Conservation (phyloP, 1,140 invertebrate genomes). For the Drosophila nebulosa region DNA sequence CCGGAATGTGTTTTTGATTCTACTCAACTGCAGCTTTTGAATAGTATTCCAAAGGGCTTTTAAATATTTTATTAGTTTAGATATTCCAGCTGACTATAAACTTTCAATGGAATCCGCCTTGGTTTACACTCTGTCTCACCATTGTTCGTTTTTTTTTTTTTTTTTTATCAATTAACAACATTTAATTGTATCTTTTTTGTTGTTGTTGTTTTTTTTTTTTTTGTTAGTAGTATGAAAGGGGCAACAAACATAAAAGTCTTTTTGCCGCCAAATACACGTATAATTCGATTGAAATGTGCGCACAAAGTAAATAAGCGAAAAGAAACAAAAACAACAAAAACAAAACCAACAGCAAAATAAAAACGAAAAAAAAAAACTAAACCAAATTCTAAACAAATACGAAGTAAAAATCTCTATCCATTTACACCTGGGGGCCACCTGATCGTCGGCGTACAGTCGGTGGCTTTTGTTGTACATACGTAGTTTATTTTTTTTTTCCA, state of each 20-base stretch:
- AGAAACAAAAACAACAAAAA: constrained; percentile 5
- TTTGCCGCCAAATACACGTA: constrained; percentile 23
- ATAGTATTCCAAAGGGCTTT: not conserved
- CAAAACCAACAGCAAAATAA: no score
- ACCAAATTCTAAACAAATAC: constrained; percentile 14
- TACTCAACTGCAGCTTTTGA: no score
- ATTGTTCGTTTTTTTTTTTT: not conserved
- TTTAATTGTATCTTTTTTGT: constrained; percentile 28
- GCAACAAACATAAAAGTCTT: constrained; percentile 32
- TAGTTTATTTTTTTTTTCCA: no score
- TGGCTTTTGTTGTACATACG: constrained; percentile 23
- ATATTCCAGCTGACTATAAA: not conserved
- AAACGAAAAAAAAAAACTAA: not conserved
- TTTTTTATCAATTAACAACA: constrained; percentile 36
- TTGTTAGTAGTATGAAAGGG: not conserved
- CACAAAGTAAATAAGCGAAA: constrained; percentile 27
- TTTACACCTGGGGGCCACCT: constrained; percentile 1
- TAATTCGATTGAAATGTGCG: constrained; percentile 49
- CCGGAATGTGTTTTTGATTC: no score
- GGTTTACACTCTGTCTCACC: not conserved
- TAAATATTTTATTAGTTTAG: not conserved
- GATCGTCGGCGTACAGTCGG: not conserved
- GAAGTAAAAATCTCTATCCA: constrained; percentile 5
- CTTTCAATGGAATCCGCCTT: not conserved
- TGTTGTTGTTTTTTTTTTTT: not conserved